Evolutionary conservation across 2,888 invertebrate genomes (phyloP).

Genomic region (Chromoteleia sp.): DNA sequence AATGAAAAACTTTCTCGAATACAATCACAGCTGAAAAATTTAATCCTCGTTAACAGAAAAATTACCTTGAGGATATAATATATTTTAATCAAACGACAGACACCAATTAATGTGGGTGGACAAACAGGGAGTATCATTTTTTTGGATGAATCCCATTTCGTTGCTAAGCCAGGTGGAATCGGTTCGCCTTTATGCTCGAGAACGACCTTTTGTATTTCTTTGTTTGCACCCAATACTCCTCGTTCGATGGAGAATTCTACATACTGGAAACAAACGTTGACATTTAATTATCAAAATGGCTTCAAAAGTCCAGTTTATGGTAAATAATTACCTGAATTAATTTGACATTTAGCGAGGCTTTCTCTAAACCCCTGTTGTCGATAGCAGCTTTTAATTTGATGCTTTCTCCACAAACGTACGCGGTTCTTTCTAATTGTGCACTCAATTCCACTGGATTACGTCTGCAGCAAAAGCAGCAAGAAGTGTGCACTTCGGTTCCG

Average conservation of each 20-base stretch:
- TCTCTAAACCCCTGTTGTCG: slow-evolving; percentile 88
- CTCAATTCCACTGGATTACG: slow-evolving; percentile 89
- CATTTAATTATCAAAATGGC: neutral
- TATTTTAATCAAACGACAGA: slow-evolving; percentile 90
- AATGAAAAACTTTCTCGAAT: no score
- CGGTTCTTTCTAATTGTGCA: slow-evolving; percentile 89
- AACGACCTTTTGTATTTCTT: slow-evolving; percentile 89
- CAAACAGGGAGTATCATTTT: slow-evolving; percentile 90
- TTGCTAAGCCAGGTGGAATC: slow-evolving; percentile 87
- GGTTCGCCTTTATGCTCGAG: slow-evolving; percentile 89
- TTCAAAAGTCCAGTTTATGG: neutral
- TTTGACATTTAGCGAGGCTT: slow-evolving; percentile 86
- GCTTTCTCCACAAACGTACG: slow-evolving; percentile 91
- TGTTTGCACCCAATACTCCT: slow-evolving; percentile 90
- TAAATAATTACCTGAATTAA: slow-evolving; percentile 85
- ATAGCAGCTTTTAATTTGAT: slow-evolving; percentile 89
- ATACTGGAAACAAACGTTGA: slow-evolving; percentile 85
- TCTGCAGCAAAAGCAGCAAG: slow-evolving; percentile 91
- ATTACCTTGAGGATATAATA: slow-evolving; percentile 91
- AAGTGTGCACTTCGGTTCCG: slow-evolving; percentile 87
- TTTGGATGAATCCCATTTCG: slow-evolving; percentile 89
- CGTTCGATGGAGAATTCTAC: slow-evolving; percentile 92
- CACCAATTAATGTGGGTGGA: slow-evolving; percentile 90
- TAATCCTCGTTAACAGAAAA: no score
- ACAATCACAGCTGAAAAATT: no score